phyloP scores from a whole-genome alignment of 2,888 invertebrate species.

The Cyclophora punctaria region DNA sequence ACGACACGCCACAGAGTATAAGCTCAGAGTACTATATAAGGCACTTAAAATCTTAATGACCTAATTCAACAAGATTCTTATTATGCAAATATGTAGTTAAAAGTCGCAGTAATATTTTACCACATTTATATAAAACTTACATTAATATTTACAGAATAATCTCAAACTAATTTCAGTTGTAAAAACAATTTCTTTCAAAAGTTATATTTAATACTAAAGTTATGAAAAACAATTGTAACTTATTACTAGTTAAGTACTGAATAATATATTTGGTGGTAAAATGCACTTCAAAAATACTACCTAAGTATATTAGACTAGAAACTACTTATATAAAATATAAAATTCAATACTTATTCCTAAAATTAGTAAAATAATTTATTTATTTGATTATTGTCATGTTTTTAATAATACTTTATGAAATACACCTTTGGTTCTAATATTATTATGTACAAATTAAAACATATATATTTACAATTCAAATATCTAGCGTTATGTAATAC shows the following conservation, averaged over 20 bases:
- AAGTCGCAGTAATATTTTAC: no score
- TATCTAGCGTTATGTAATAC: no score
- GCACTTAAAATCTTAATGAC: no score
- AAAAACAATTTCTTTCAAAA: conserved; percentile 12
- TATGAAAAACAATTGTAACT: no score
- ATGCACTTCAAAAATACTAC: conserved; percentile 27
- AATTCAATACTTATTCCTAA: not conserved
- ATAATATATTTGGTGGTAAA: conserved; percentile 42
- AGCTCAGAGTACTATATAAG: no score
- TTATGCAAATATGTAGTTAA: no score
- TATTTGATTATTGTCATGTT: conserved; percentile 20
- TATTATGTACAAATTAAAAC: conserved; percentile 27
- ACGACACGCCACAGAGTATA: no score
- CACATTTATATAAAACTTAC: not conserved
- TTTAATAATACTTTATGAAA: conserved; percentile 29
- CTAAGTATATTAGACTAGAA: conserved; percentile 22
- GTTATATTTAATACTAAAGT: no score
- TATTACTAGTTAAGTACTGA: conserved; percentile 48
- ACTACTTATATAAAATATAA: conserved; percentile 3
- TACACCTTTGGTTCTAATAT: conserved; percentile 49
- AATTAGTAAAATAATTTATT: conserved; percentile 13
- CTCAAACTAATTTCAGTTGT: conserved; percentile 23
- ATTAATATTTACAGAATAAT: conserved; percentile 29
- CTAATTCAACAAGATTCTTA: no score
- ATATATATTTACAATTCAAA: no score